Base-by-base conservation (phyloP, 2,888 invertebrate species). In the Metacarcinus magister region DNA sequence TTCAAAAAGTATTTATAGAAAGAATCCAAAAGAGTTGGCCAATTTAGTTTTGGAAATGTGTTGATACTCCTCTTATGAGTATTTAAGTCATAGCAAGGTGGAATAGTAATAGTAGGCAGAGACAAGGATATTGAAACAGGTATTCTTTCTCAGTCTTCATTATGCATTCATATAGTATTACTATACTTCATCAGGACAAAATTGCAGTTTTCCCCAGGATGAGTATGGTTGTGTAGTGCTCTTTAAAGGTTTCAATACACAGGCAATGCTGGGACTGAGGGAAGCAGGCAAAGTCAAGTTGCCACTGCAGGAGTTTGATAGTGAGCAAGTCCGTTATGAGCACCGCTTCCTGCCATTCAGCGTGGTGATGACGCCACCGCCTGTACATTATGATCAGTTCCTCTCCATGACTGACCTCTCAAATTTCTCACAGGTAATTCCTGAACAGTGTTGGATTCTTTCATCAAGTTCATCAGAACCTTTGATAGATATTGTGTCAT, bases 321-420 rank as follows among this genome's bases (percentile, higher is more conserved):
- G 98, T 97, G 99, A 99, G 97, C 98, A 99, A 97, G 99, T 99
- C 5, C 98, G 99, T 87, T 99, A 99, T 97, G 99, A 99, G 97
- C 99, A 99, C 97, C 98, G 99, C 94, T 99, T 99, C 98, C 98
- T 98, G 8, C 99, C 99, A 0, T 99, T 99, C 97, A 98, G 98
- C 28, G 98, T 98, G 67, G 98, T 99, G 19, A 98, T 99, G 23
- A 99, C 99, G 3, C 99, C 99, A 28, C 99, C 99, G 0, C 99
- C 99, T 5, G 99, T 99, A 19, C 98, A 99, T 97, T 99, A 99
- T 98, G 98, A 98, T 95, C 99, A 99, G 98, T 99, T 99, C 97
- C 98, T 98, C 97, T 99, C 99, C 97, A 98, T 99, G 98, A 99
- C 99, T 3, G 97, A 89, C 97, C 97, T 60, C 96, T 97, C 82